A percentile compares a stretch with the other conserved stretches of the same genome.
Evolutionary conservation across 2,888 invertebrate genomes (phyloP).

Genomic region (Colostygia pectinataria): DNA sequence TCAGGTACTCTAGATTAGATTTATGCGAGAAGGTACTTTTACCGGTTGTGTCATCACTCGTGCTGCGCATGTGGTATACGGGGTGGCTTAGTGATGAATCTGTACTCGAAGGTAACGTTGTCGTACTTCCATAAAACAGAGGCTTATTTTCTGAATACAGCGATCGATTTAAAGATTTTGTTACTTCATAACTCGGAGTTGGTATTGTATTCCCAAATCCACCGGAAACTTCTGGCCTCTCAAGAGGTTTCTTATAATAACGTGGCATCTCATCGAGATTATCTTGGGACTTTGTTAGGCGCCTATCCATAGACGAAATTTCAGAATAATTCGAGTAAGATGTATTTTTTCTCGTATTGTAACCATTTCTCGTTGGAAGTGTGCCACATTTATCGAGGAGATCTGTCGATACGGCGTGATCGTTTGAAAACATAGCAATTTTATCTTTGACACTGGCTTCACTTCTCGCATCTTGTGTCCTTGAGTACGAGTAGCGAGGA

Average conservation of each 20-base stretch:
- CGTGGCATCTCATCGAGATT: conserved; percentile 79
- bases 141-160: conserved; percentile 60
- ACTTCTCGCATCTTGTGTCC: conserved; percentile 90
- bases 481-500: conserved; percentile 68
- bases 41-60: conserved; percentile 69
- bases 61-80: conserved; percentile 68
- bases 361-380: conserved; percentile 57
- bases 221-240: conserved; percentile 79
- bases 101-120: conserved; percentile 58
- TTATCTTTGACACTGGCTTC: conserved; percentile 92
- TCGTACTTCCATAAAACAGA: conserved; percentile 74
- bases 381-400: conserved; percentile 72
- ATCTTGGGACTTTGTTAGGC: conserved; percentile 76
- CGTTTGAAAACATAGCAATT: conserved; percentile 92
- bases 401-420: conserved; percentile 65
- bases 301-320: conserved; percentile 67
- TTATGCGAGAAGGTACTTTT: conserved; percentile 74
- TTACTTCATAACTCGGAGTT: conserved; percentile 43
- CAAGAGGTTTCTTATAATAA: conserved; percentile 60
- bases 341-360: conserved; percentile 58
- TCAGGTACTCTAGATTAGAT: conserved; percentile 87
- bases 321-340: conserved; percentile 62
- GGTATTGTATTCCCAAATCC: conserved; percentile 67
- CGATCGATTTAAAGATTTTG: conserved; percentile 42
- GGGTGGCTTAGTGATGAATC: conserved; percentile 59